Base-by-base conservation (phyloP, 1,140 invertebrate species). In the Potamilus streckersoni region DNA sequence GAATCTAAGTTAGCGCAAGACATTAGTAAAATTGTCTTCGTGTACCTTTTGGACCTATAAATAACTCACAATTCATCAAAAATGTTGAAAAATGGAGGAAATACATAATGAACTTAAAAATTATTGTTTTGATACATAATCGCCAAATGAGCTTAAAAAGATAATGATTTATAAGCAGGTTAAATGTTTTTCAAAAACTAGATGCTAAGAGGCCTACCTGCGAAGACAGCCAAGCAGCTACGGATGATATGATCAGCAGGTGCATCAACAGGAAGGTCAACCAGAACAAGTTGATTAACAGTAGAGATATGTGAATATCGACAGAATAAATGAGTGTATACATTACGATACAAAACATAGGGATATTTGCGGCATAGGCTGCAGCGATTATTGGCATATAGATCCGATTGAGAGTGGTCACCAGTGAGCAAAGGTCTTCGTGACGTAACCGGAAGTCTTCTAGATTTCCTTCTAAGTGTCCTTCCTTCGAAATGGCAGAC, bases 281-380 rank as follows among this genome's bases (percentile, higher is more conserved):
- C 68, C 68, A 69, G 68, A 69, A 69, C 17, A 69, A 19, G 55
- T 69, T 69, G 15, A 69, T 69, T 27, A 69, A n/a, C 68, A 69
- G 20, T 5, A 69, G 19, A 3, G 68, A 69, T 15, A 69, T 20
- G 68, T 69, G 68, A 57, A 69, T 49, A 16, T 69, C 19, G 31
- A 69, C 5, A n/a, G 68, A 19, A 4, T 15, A 55, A 55, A 69
- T 17, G 4, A 56, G 38, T 5, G 68, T 69, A 49, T 55, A 69
- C 31, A 69, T 20, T 3, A 57, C 55, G 17, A 69, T 27, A 69
- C 68, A 69, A 57, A 69, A 69, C 68, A 69, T 69, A 15, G 68
- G 68, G 56, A 69, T 69, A 49, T 69, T 69, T 15, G 68, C 68
- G 19, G n/a, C 17, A 57, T 55, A 69, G 19, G 56, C 55, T n/a